Evolutionary conservation across 2,797 vertebrate species (phyloP).

Genomic region (Enteromius unitaeniatus): DNA sequence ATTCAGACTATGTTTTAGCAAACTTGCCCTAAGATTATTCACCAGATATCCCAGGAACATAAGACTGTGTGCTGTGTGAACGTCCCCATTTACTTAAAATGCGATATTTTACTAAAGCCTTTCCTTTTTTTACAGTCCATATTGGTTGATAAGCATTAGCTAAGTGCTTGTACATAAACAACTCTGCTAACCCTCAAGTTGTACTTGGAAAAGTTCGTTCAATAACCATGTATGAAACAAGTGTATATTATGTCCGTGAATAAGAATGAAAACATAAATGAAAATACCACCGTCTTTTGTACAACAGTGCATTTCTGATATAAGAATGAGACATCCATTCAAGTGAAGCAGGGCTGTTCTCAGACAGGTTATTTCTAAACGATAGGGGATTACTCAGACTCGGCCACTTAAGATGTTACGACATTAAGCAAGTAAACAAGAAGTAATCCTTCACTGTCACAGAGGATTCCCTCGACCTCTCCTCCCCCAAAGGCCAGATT

Average conservation of each 20-base stretch:
- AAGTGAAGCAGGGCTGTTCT: constrained; percentile 1
- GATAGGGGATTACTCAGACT: constrained; percentile 67
- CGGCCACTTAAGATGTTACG: constrained; percentile 68
- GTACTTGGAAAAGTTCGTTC: background rate
- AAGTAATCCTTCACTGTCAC: constrained; percentile 65
- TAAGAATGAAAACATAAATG: too few relatives aligned
- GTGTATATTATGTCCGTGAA: background rate
- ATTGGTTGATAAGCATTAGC: background rate
- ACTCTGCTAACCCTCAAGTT: background rate
- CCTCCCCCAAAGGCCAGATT: constrained; percentile 44
- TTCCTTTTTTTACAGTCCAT: background rate
- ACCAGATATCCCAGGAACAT: background rate
- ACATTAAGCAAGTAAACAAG: constrained; percentile 63
- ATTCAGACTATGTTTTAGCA: background rate
- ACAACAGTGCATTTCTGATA: background rate
- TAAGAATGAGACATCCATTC: background rate
- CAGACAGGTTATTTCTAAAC: constrained; percentile 70
- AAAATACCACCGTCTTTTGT: background rate
- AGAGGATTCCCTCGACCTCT: constrained; percentile 53
- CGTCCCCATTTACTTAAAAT: background rate
- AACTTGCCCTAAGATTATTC: background rate
- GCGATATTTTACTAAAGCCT: background rate
- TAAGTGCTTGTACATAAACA: constrained; percentile 27
- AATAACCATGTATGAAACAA: background rate
- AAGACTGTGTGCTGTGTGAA: background rate